These are phyloP conservation scores for Agrotis puta DNA, from an alignment of 2,888 invertebrate species.

Conservation along the genomic window DNA sequence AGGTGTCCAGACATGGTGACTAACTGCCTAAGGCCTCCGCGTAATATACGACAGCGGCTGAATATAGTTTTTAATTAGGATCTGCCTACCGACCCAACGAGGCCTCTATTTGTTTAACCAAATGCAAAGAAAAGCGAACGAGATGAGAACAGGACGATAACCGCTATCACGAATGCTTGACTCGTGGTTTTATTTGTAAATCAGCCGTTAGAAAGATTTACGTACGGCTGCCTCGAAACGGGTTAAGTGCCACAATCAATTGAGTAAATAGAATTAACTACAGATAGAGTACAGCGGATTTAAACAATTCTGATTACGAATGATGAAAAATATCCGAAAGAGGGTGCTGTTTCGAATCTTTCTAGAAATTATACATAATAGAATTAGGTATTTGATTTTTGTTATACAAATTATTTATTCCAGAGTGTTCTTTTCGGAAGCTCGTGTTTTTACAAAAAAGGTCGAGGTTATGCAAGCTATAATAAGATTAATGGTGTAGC, in stretches of 20 bases:
- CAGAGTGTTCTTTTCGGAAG: constrained; percentile 66
- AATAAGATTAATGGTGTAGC: constrained; percentile 86
- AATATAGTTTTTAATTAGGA: constrained; percentile 89
- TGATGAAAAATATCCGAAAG: too few species aligned
- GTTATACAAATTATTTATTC: constrained; percentile 62
- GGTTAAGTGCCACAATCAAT: constrained; percentile 83
- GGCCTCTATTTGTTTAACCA: constrained; percentile 87
- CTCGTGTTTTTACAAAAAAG: constrained; percentile 69
- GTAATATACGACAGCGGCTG: constrained; percentile 84
- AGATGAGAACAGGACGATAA: constrained; percentile 82
- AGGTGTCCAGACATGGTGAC: constrained; percentile 82
- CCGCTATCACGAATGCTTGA: constrained; percentile 80
- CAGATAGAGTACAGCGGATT: constrained; percentile 69
- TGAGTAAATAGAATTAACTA: constrained; percentile 79
- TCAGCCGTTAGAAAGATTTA: constrained; percentile 85
- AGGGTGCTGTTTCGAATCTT: constrained; percentile 33
- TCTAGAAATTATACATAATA: constrained; percentile 54
- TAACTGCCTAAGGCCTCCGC: constrained; percentile 81
- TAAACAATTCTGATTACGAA: constrained; percentile 70
- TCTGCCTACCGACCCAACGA: constrained; percentile 82
- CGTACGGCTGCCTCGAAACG: constrained; percentile 75
- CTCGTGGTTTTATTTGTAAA: constrained; percentile 82
- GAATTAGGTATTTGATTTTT: constrained; percentile 37
- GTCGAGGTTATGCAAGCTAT: constrained; percentile 70
- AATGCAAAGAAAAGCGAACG: constrained; percentile 78